phyloP scores from a whole-genome alignment of 2,888 invertebrate genomes.

The Arge pagana region DNA sequence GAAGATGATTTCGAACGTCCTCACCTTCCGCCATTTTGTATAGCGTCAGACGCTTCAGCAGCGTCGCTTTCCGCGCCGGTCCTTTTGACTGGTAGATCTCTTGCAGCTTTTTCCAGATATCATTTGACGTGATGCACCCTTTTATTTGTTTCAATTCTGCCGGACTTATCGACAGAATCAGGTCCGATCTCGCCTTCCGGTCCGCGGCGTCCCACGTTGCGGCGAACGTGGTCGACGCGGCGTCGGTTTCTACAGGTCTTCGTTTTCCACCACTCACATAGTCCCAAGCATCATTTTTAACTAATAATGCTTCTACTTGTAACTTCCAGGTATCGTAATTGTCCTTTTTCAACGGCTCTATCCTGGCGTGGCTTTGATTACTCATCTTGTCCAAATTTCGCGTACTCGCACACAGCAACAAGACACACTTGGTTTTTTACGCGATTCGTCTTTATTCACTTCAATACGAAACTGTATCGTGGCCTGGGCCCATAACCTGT shows the following conservation, averaged over 20 bases:
- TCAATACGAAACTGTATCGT: too few species aligned
- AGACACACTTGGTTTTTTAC: too few species aligned
- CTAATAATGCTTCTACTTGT: slow-evolving; percentile 21
- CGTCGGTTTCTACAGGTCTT: background rate
- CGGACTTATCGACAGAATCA: slow-evolving; percentile 22
- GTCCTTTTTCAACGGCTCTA: too few species aligned
- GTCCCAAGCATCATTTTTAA: slow-evolving; percentile 24
- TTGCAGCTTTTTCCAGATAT: slow-evolving; percentile 28
- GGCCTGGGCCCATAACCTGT: too few species aligned
- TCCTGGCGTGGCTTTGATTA: too few species aligned
- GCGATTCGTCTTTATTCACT: too few species aligned
- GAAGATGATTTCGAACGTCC: slow-evolving; percentile 25
- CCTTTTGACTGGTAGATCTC: slow-evolving; percentile 26
- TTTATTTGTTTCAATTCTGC: slow-evolving; percentile 24
- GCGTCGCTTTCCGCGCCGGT: slow-evolving; percentile 29
- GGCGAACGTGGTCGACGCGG: too few species aligned
- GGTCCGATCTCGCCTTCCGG: slow-evolving; percentile 24
- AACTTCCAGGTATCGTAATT: too few species aligned
- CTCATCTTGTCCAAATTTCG: too few species aligned
- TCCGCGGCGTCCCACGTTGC: background rate
- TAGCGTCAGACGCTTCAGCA: slow-evolving; percentile 26
- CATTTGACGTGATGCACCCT: slow-evolving; percentile 26
- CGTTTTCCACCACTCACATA: slow-evolving; percentile 17
- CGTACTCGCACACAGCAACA: too few species aligned
- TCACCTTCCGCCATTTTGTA: slow-evolving; percentile 22